A percentile compares a stretch with the other conserved stretches of the same genome.
phyloP scores from a whole-genome alignment of 2,888 invertebrate species.

The Lasioglossum vierecki region DNA sequence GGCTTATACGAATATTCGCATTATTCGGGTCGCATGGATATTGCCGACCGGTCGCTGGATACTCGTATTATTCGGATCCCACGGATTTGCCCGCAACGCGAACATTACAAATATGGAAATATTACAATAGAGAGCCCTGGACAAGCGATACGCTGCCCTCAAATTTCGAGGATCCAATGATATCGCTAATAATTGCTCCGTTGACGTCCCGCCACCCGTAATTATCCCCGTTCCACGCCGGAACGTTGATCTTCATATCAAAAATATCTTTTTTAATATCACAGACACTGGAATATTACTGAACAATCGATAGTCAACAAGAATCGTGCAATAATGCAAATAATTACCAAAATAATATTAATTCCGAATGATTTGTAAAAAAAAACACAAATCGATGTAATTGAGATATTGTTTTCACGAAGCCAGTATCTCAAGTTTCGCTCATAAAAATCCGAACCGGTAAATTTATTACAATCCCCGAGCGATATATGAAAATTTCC shows the following conservation, averaged over 20 bases:
- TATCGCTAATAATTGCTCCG: conserved; percentile 52
- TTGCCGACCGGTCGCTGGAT: conserved; percentile 42
- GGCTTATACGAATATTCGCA: conserved; percentile 60
- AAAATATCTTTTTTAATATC: neutral
- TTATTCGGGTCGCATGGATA: conserved; percentile 56
- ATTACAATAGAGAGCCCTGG: conserved; percentile 49
- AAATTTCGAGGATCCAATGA: conserved; percentile 45
- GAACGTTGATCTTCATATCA: neutral
- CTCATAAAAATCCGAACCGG: neutral
- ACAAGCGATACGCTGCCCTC: neutral
- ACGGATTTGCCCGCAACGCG: conserved; percentile 44
- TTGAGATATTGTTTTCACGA: neutral
- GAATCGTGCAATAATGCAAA: neutral
- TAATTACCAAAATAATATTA: neutral
- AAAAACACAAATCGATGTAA: neutral
- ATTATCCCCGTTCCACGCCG: neutral
- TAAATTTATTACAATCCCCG: neutral
- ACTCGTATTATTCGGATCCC: conserved; percentile 56
- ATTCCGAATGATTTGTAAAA: neutral
- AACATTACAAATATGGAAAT: conserved; percentile 61
- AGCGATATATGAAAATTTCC: neutral
- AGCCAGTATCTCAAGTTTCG: neutral
- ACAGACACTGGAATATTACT: neutral
- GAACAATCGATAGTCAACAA: too few species aligned
- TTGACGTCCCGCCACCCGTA: conserved; percentile 15